A percentile compares a stretch with the other conserved stretches of the same genome.
Evolutionary conservation across 1,140 invertebrate genomes (phyloP).

Genomic region (Ridgeia piscesae): DNA sequence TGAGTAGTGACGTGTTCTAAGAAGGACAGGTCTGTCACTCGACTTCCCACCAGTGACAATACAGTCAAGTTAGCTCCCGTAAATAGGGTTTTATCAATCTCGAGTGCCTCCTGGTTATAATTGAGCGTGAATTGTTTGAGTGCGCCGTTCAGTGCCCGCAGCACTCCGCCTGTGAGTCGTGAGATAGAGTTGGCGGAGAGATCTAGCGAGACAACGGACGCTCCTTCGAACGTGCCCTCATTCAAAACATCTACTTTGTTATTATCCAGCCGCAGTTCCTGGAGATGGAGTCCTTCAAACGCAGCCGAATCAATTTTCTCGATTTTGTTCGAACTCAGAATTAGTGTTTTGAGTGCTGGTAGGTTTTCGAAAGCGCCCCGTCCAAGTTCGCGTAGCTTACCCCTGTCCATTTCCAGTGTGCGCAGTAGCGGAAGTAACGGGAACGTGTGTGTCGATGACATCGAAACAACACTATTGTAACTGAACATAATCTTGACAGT

Average conservation of each 20-base stretch:
- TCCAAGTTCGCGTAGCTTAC: neutral
- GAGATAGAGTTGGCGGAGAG: neutral
- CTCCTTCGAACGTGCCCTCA: neutral
- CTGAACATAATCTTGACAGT: neutral
- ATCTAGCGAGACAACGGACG: neutral
- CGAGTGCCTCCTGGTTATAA: neutral
- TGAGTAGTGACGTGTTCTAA: neutral
- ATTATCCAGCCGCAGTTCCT: neutral
- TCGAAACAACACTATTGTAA: neutral
- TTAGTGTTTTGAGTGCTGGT: neutral
- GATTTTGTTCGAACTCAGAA: neutral
- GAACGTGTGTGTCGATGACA: neutral
- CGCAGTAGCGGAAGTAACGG: conserved; percentile 13
- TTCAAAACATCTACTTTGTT: neutral
- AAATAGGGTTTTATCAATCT: neutral
- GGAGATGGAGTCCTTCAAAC: neutral
- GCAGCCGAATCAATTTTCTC: neutral
- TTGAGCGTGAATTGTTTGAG: conserved; percentile 7
- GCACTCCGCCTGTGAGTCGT: neutral
- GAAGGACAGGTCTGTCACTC: neutral
- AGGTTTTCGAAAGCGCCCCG: neutral
- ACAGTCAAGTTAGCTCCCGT: neutral
- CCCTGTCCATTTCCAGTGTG: neutral
- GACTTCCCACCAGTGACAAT: neutral
- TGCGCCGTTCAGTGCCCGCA: neutral